A percentile compares a stretch with the other conserved stretches of the same genome.
Evolutionary conservation across 2,797 vertebrate species (phyloP).

Genomic region (Parotocinclus haroldoi): DNA sequence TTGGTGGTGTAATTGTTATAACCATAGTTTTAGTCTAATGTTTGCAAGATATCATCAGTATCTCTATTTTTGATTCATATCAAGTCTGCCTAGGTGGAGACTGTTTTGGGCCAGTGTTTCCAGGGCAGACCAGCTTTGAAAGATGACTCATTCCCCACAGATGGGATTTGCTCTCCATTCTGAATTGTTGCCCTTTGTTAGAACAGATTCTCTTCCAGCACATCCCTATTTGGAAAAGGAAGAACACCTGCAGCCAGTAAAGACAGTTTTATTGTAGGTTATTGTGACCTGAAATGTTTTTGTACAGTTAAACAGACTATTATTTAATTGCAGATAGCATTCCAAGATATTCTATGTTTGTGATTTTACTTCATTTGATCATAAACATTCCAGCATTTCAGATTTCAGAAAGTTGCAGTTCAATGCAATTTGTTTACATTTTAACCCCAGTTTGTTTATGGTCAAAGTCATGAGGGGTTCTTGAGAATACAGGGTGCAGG

Average conservation of each 20-base stretch:
- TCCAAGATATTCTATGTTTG: too few relatives aligned
- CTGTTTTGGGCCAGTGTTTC: not conserved
- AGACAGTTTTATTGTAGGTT: slow-evolving; percentile 17
- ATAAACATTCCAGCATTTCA: too few relatives aligned
- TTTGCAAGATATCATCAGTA: too few relatives aligned
- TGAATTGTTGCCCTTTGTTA: not conserved
- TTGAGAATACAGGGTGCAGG: too few relatives aligned
- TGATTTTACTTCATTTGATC: too few relatives aligned
- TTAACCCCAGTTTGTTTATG: too few relatives aligned
- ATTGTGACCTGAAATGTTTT: slow-evolving; percentile 14
- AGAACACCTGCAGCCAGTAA: not conserved
- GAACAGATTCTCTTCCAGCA: not conserved
- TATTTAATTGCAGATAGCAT: too few relatives aligned
- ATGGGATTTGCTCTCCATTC: not conserved
- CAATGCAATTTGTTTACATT: too few relatives aligned
- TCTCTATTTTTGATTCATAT: not conserved
- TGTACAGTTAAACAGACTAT: too few relatives aligned
- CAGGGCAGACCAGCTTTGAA: not conserved
- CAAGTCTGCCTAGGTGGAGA: not conserved
- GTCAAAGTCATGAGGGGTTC: too few relatives aligned
- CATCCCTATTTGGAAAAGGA: slow-evolving; percentile 2
- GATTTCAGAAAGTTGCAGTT: too few relatives aligned
- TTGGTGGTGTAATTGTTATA: too few relatives aligned
- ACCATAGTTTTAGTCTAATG: not conserved
- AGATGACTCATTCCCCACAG: slow-evolving; percentile 1